Evolutionary conservation across 2,113 vertebrate genomes (phyloP), one percentile per base, ranked within the genome.

Genomic region (Prunella himalayana): DNA sequence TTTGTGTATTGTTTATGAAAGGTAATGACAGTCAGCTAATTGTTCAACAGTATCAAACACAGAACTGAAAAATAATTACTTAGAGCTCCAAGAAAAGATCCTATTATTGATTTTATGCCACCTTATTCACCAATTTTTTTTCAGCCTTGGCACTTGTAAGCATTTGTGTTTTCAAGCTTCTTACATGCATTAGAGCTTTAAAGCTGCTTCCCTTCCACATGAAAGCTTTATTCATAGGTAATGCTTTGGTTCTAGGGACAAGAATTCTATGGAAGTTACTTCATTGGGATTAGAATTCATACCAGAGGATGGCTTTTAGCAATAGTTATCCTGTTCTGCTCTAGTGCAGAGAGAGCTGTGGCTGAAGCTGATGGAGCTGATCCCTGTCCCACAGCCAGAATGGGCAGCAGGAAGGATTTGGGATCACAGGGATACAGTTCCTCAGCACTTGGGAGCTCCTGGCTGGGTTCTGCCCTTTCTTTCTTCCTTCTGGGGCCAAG

Each of bases 361-460:
- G 24, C n/a, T 37, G 27, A 35, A 54, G 39, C 44, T 77, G 19
- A 8, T 2, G 0, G 7, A 54, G 37, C 33, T 23, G 27, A 13
- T 2, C 2, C 2, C 23, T 11, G 23, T 25, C 22, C 13, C 59
- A 3, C 19, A 35, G 42, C 27, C 63, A 47, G 45, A 11, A 20
- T 0, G 0, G 0, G 59, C 35, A 83, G 42, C 49, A 70, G 63
- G 63, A n/a, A 1, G 22, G 54, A 39, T 49, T 28, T 33, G 0
- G 13, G 54, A 20, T 1, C 7, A 2, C 2, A 27, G 31, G 83
- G n/a, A n/a, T 2, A 0, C 6, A 42, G 10, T 4, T 33, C 42
- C 70, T 60, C 27, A 77, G 8, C 54, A 11, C 51, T 3, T 2
- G 0, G 1, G 11, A 68, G 50, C 23, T 59, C 39, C 22, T 45